These are phyloP conservation scores for Dicyrtoma fusca DNA, from an alignment of 2,888 invertebrate genomes.

Conservation along the genomic window DNA sequence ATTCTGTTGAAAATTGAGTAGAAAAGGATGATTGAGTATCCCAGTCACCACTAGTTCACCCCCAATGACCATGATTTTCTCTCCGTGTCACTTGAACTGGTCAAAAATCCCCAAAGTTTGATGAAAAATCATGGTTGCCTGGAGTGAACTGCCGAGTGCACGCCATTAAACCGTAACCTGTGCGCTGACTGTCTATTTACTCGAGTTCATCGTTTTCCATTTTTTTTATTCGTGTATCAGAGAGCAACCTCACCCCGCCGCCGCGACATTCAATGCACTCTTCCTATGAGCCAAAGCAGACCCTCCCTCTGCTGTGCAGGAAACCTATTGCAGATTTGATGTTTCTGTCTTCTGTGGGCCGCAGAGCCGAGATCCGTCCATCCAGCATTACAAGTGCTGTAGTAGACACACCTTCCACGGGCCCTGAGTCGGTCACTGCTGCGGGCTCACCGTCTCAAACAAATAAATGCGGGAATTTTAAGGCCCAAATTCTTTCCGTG, in stretches of 20 bases:
- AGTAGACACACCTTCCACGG: too few species aligned
- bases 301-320: not conserved
- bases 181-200: conserved; percentile 36
- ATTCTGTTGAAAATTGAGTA: not conserved
- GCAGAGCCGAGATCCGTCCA: too few species aligned
- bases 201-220: conserved; percentile 38
- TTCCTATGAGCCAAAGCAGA: conserved; percentile 9
- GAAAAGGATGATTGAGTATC: not conserved
- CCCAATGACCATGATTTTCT: conserved; percentile 7
- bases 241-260: conserved; percentile 26
- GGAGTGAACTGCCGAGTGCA: conserved; percentile 27
- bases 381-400: not conserved
- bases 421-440: too few species aligned
- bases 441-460: too few species aligned
- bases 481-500: not conserved
- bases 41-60: not conserved
- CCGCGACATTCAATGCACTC: conserved; percentile 36
- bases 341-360: too few species aligned
- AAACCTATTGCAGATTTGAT: not conserved
- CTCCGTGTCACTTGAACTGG: not conserved
- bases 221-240: conserved; percentile 1
- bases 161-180: conserved; percentile 39
- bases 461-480: conserved; percentile 1
- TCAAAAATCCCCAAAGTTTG: not conserved
- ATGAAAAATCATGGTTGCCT: conserved; percentile 5